Percentiles rank a stretch among this genome's conserved stretches.
Evolutionary conservation across 2,797 vertebrate genomes (phyloP).

Genomic region (Mus minutoides): DNA sequence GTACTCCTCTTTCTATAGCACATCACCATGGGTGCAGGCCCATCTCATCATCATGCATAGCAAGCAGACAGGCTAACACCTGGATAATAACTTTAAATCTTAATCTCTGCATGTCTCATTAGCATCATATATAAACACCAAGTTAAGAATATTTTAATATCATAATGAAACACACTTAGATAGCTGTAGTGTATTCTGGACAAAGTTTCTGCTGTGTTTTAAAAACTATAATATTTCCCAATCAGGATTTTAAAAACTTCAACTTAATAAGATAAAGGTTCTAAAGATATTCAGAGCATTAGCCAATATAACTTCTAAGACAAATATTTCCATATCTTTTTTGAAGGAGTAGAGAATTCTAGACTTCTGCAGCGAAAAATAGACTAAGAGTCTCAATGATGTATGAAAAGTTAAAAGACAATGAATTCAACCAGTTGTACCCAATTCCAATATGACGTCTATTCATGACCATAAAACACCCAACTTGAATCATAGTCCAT

Average conservation of each 20-base stretch:
- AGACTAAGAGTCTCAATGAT: background rate
- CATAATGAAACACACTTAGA: background rate
- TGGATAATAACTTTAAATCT: too few species aligned
- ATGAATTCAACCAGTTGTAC: too few species aligned
- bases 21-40: background rate
- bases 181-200: background rate
- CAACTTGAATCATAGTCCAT: background rate
- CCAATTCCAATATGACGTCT: background rate
- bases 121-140: background rate
- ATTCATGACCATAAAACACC: background rate
- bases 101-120: background rate
- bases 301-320: background rate
- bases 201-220: background rate
- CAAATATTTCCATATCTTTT: background rate
- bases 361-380: background rate
- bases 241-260: background rate
- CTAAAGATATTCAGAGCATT: background rate
- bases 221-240: background rate
- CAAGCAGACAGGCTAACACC: background rate
- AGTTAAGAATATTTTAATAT: background rate
- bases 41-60: background rate
- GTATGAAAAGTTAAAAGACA: background rate
- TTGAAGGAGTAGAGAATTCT: background rate
- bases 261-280: background rate
- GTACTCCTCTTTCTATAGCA: background rate